Evolutionary conservation across 2,888 invertebrate species (phyloP).

Genomic region (Cheilosia impressa): DNA sequence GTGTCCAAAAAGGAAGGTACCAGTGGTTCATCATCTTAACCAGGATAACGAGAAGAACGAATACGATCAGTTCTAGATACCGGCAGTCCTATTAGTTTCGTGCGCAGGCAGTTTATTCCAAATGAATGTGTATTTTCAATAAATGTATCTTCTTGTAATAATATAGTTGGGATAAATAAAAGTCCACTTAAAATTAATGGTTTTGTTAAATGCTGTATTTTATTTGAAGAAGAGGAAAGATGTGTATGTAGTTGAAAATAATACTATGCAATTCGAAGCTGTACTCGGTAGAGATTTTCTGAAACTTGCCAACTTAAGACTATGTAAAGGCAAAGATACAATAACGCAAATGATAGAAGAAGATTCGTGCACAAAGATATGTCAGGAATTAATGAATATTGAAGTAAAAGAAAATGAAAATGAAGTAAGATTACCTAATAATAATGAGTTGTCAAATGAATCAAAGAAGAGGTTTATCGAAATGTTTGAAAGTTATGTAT

Average conservation of each 20-base stretch:
- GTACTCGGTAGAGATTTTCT: conserved; percentile 27
- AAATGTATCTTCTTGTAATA: background rate
- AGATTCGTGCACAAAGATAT: background rate
- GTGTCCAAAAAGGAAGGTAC: conserved; percentile 19
- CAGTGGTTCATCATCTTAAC: conserved; percentile 7
- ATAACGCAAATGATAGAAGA: conserved; percentile 12
- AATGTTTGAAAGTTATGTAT: conserved; percentile 10
- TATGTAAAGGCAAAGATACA: too few species aligned
- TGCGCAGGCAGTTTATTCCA: conserved; percentile 9
- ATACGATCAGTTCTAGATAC: too few species aligned
- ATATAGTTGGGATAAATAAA: conserved; percentile 49
- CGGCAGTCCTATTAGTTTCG: conserved; percentile 33
- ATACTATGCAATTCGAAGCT: too few species aligned
- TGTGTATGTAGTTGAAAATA: conserved; percentile 2
- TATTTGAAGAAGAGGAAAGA: conserved; percentile 22
- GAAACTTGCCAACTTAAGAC: conserved; percentile 16
- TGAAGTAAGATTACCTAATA: conserved; percentile 7
- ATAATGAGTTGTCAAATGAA: conserved; percentile 2
- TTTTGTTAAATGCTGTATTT: conserved; percentile 4
- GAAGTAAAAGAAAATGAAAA: conserved; percentile 1
- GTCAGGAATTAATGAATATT: too few species aligned
- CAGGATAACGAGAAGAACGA: background rate
- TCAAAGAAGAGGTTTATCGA: background rate
- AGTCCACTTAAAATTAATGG: conserved; percentile 7
- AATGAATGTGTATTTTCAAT: background rate